Evolutionary conservation across 2,888 invertebrate species (phyloP).

Genomic region (Chrysomela aeneicollis): DNA sequence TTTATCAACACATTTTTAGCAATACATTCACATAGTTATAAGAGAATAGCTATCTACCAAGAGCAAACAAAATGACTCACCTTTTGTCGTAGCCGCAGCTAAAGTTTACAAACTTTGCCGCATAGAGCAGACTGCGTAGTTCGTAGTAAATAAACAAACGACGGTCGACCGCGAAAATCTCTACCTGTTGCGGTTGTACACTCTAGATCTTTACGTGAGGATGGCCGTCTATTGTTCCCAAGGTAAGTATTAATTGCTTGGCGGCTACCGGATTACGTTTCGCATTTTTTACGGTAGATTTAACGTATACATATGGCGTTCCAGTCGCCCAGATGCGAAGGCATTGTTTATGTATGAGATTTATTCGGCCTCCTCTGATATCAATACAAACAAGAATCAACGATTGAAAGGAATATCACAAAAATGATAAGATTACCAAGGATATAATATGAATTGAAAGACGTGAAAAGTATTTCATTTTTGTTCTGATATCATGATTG

Average conservation of each 20-base stretch:
- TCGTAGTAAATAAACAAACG: conserved; percentile 46
- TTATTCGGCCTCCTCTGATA: background rate
- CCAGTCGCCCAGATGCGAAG: background rate
- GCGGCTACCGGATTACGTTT: conserved; percentile 25
- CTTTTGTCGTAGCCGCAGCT: no score
- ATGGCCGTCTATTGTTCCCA: conserved; percentile 23
- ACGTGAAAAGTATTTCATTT: no score
- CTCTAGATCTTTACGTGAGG: conserved; percentile 15
- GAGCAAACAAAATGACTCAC: no score
- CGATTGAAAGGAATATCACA: no score
- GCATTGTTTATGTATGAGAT: background rate
- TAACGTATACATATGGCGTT: conserved; percentile 5
- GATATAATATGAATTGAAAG: no score
- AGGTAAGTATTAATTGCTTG: conserved; percentile 27
- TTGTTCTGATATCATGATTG: no score
- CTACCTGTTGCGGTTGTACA: conserved; percentile 21
- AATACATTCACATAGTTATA: no score
- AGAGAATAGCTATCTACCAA: no score
- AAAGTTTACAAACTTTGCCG: no score
- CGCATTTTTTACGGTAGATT: conserved; percentile 18
- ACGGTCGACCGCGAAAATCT: conserved; percentile 32
- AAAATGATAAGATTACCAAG: no score
- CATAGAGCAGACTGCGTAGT: conserved; percentile 39
- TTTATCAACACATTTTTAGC: no score
- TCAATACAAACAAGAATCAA: no score